Conservation (phyloP, 2,888 invertebrate genomes). For the Hyposoter didymator region DNA sequence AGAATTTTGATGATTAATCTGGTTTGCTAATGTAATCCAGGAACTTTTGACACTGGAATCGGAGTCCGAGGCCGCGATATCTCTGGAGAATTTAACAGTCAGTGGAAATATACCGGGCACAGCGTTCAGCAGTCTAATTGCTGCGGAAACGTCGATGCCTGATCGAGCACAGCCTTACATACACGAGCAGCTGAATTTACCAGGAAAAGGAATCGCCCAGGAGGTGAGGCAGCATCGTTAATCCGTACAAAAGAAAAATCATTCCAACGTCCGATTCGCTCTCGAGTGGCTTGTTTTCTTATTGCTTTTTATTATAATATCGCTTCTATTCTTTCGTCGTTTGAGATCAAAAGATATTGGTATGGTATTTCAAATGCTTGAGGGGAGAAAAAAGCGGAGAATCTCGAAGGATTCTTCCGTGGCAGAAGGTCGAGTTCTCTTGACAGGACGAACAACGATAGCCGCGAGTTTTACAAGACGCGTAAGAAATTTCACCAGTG, state of each 20-base stretch:
- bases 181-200: conserved; percentile 82
- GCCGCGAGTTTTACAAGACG: conserved; percentile 54
- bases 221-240: conserved; percentile 82
- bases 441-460: conserved; percentile 48
- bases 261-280: neutral
- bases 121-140: conserved; percentile 84
- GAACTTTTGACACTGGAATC: conserved; percentile 85
- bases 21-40: conserved; percentile 74
- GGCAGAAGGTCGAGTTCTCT: conserved; percentile 29
- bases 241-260: neutral
- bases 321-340: conserved; percentile 53
- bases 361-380: conserved; percentile 23
- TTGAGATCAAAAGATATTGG: conserved; percentile 60
- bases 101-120: conserved; percentile 82
- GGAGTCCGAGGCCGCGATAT: conserved; percentile 82
- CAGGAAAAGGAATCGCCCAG: conserved; percentile 83
- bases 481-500: conserved; percentile 49
- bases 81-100: conserved; percentile 81
- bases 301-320: conserved; percentile 51
- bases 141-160: conserved; percentile 79
- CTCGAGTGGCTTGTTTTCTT: conserved; percentile 38
- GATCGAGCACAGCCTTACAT: conserved; percentile 76
- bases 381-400: conserved; percentile 1
- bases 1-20: neutral
- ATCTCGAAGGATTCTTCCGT: neutral